Evolutionary conservation across 2,888 invertebrate genomes (phyloP).

Genomic region (Andrena chrysosceles): DNA sequence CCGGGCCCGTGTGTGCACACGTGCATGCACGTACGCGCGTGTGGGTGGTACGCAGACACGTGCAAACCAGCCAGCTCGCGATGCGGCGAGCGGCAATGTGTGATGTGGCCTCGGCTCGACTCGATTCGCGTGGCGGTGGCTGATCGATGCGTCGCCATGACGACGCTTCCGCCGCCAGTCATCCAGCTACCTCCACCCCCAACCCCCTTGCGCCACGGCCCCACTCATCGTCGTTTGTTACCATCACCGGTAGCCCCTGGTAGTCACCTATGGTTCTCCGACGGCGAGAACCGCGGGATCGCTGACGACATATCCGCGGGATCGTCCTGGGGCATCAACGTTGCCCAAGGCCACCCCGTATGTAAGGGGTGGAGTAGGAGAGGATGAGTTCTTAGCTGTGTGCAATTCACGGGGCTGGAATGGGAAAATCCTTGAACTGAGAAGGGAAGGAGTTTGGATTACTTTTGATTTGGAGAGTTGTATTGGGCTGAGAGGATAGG

Average conservation of each 20-base stretch:
- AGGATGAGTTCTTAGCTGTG: background rate
- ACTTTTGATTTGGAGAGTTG: too few relatives aligned
- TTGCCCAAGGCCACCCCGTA: conserved; percentile 28
- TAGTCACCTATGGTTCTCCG: conserved; percentile 69
- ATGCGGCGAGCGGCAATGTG: conserved; percentile 57
- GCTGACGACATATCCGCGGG: conserved; percentile 51
- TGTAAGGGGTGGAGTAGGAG: too few relatives aligned
- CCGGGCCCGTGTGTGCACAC: conserved; percentile 15
- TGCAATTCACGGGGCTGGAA: background rate
- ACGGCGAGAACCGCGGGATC: conserved; percentile 48
- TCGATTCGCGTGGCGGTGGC: conserved; percentile 82
- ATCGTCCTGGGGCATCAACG: conserved; percentile 35
- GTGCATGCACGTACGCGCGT: conserved; percentile 31
- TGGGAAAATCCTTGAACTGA: background rate
- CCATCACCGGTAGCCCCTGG: conserved; percentile 70
- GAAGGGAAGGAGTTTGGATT: background rate
- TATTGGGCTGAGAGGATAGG: background rate
- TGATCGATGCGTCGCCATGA: conserved; percentile 89
- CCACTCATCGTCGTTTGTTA: conserved; percentile 78
- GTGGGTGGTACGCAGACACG: conserved; percentile 1
- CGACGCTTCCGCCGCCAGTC: conserved; percentile 86
- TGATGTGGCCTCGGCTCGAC: conserved; percentile 75
- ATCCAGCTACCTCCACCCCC: conserved; percentile 79
- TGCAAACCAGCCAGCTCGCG: conserved; percentile 31
- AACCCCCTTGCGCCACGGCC: conserved; percentile 57